A percentile compares a stretch with the other conserved stretches of the same genome.
Conservation (phyloP, 2,113 vertebrate genomes). For the Pluvialis apricaria region DNA sequence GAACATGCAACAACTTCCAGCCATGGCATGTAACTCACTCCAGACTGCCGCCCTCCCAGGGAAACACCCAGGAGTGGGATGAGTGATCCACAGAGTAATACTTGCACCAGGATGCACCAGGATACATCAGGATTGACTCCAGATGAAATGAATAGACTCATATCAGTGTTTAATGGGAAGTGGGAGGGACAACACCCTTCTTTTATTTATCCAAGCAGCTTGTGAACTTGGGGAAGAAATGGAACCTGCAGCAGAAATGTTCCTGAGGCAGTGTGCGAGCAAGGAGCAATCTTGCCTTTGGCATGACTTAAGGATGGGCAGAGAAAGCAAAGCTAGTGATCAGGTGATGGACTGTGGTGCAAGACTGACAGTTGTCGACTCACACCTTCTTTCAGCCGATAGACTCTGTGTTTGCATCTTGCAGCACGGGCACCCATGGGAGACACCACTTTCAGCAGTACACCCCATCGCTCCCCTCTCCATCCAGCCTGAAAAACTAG, state of each 20-base stretch:
- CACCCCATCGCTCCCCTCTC: neutral
- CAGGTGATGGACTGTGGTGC: accelerated
- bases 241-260: neutral
- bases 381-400: neutral
- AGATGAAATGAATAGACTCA: neutral
- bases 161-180: neutral
- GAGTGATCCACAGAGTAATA: neutral
- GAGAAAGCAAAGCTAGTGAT: neutral
- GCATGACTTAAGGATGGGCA: neutral
- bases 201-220: neutral
- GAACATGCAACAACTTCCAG: neutral
- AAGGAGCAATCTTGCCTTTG: neutral
- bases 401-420: neutral
- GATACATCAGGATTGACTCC: neutral
- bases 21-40: accelerated
- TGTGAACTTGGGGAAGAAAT: neutral
- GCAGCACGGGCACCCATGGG: neutral
- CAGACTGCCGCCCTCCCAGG: neutral
- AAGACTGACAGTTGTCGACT: neutral
- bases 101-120: neutral
- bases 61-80: neutral
- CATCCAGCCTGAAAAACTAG: neutral
- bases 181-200: neutral
- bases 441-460: neutral
- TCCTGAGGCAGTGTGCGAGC: neutral